Evolutionary conservation across 1,140 invertebrate species (phyloP).

Genomic region (Daktulosphaira vitifoliae): DNA sequence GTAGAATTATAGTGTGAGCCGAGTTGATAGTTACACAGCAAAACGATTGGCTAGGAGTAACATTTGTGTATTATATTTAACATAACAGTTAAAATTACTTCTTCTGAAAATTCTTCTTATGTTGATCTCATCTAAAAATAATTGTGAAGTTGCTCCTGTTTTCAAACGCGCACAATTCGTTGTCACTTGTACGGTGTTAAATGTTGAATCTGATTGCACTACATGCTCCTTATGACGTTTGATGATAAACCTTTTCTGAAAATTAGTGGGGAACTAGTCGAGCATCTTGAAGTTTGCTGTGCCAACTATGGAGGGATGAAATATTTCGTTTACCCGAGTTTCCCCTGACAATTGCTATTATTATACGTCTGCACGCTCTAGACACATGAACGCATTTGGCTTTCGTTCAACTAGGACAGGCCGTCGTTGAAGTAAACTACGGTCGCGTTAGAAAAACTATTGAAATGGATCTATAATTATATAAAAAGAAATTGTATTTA

Average conservation of each 20-base stretch:
- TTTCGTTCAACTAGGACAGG: slow-evolving; percentile 25
- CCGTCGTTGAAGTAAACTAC: background rate
- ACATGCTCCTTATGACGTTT: background rate
- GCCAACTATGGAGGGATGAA: slow-evolving; percentile 27
- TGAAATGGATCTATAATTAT: too few relatives aligned
- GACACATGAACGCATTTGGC: slow-evolving; percentile 26
- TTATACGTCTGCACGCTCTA: slow-evolving; percentile 28
- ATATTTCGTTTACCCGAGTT: slow-evolving; percentile 30
- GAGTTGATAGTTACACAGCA: too few relatives aligned
- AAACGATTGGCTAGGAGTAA: too few relatives aligned
- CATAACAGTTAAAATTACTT: slow-evolving; percentile 17
- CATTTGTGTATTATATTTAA: too few relatives aligned
- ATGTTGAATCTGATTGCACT: slow-evolving; percentile 21
- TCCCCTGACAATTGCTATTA: slow-evolving; percentile 23
- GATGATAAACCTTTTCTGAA: background rate
- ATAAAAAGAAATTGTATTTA: too few relatives aligned
- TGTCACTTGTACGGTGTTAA: slow-evolving; percentile 5
- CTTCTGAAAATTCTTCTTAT: slow-evolving; percentile 12
- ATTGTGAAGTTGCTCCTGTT: slow-evolving; percentile 2
- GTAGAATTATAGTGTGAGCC: too few relatives aligned
- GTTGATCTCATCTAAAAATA: slow-evolving; percentile 22
- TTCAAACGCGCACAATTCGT: slow-evolving; percentile 12
- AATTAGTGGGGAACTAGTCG: too few relatives aligned
- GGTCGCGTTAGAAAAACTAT: too few relatives aligned
- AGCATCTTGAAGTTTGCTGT: background rate